Percentiles rank a stretch among this genome's conserved stretches.
Conservation (phyloP, 2,113 vertebrate genomes). For the Axis porcinus region DNA sequence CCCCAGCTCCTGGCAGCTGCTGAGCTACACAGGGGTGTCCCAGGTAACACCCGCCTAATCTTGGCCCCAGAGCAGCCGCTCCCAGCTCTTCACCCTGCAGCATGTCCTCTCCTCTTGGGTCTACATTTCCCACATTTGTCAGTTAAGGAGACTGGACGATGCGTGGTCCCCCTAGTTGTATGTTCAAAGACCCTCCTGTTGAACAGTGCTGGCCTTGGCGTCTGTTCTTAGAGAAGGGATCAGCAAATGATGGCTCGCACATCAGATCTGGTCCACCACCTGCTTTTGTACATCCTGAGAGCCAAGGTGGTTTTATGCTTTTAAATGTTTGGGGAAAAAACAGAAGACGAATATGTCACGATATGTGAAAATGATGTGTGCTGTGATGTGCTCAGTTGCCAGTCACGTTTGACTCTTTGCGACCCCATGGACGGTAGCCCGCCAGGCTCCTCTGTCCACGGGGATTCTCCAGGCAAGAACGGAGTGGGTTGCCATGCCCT, state of each 20-base stretch:
- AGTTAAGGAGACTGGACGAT: not conserved
- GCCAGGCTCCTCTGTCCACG: not conserved
- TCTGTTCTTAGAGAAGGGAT: not conserved
- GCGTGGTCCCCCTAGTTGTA: not conserved
- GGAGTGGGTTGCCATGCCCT: not conserved
- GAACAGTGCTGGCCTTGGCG: not conserved
- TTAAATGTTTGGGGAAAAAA: not conserved
- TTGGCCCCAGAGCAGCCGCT: not conserved
- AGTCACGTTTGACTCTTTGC: not conserved
- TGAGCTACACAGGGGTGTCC: not conserved
- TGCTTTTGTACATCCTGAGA: not conserved
- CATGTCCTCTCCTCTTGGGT: not conserved
- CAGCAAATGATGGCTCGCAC: not conserved
- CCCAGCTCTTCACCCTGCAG: not conserved
- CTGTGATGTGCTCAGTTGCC: not conserved
- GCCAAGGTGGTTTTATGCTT: not conserved
- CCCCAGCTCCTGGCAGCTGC: not conserved
- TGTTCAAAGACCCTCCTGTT: not conserved
- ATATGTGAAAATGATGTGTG: not conserved
- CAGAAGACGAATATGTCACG: not conserved
- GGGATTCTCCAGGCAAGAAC: not conserved
- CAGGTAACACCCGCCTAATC: accelerated
- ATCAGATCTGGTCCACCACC: not conserved
- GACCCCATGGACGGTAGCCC: not conserved
- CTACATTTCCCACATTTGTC: too few relatives aligned